Evolutionary conservation across 2,888 invertebrate species (phyloP).

Genomic region (Athalia circularis): DNA sequence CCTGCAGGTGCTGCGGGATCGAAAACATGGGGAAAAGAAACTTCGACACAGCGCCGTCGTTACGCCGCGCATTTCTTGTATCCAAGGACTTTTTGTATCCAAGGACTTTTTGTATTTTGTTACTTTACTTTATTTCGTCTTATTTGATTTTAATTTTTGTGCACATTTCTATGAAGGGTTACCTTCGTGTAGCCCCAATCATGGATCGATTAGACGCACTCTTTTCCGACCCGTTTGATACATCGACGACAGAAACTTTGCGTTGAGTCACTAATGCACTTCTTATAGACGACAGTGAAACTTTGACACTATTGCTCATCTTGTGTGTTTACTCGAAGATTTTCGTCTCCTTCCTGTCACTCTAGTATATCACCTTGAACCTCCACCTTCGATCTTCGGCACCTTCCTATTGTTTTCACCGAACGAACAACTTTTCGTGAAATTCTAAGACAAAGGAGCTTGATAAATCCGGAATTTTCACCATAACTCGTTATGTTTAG

Average conservation of each 20-base stretch:
- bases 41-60: too few species aligned
- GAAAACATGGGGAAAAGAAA: too few species aligned
- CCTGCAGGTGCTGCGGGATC: too few species aligned
- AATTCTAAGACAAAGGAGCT: slow-evolving; percentile 29
- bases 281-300: slow-evolving; percentile 5
- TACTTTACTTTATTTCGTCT: too few species aligned
- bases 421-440: not conserved
- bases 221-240: not conserved
- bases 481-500: slow-evolving; percentile 3
- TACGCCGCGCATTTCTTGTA: too few species aligned
- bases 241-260: slow-evolving; percentile 4
- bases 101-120: too few species aligned
- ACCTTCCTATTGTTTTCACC: slow-evolving; percentile 21
- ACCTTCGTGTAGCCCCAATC: too few species aligned
- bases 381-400: slow-evolving; percentile 4
- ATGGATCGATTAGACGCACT: too few species aligned
- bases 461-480: slow-evolving; percentile 35
- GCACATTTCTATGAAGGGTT: too few species aligned
- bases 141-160: too few species aligned
- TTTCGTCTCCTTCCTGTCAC: slow-evolving; percentile 27
- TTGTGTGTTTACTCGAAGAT: slow-evolving; percentile 23
- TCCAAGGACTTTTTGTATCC: too few species aligned
- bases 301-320: slow-evolving; percentile 29
- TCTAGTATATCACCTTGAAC: slow-evolving; percentile 8
- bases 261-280: slow-evolving; percentile 30